Evolutionary conservation across 2,797 vertebrate genomes (phyloP).

Genomic region (Taenioides sp.): DNA sequence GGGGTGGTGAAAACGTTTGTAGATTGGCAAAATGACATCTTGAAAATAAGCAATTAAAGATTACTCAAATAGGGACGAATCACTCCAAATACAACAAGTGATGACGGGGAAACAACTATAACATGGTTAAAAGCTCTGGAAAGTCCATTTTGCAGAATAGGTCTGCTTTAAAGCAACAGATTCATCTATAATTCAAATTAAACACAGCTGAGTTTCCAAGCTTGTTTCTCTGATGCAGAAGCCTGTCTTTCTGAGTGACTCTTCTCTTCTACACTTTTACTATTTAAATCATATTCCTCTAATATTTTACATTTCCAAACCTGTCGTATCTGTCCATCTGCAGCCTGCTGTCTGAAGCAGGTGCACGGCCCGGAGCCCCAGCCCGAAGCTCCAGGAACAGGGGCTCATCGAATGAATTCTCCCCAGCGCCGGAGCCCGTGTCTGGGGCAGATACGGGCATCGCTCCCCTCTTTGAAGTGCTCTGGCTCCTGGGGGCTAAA

Average conservation of each 20-base stretch:
- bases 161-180: no score
- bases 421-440: conserved; percentile 32
- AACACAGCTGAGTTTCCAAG: neutral
- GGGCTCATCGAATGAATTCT: conserved; percentile 66
- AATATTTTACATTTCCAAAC: neutral
- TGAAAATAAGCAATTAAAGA: no score
- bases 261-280: neutral
- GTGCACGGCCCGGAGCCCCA: conserved; percentile 51
- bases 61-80: no score
- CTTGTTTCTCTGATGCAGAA: neutral
- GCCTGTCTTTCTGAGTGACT: conserved; percentile 15
- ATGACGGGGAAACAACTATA: no score
- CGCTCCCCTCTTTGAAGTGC: conserved; percentile 7
- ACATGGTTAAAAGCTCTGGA: no score
- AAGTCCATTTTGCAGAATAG: no score
- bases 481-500: neutral
- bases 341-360: conserved; percentile 39
- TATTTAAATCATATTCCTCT: conserved; percentile 9
- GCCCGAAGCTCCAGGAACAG: conserved; percentile 59
- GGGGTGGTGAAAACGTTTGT: no score
- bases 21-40: no score
- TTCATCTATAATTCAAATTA: no score
- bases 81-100: no score
- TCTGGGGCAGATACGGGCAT: conserved; percentile 6
- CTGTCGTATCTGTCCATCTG: neutral